Evolutionary conservation across 2,888 invertebrate species (phyloP).

Genomic region (Meteorus colon): DNA sequence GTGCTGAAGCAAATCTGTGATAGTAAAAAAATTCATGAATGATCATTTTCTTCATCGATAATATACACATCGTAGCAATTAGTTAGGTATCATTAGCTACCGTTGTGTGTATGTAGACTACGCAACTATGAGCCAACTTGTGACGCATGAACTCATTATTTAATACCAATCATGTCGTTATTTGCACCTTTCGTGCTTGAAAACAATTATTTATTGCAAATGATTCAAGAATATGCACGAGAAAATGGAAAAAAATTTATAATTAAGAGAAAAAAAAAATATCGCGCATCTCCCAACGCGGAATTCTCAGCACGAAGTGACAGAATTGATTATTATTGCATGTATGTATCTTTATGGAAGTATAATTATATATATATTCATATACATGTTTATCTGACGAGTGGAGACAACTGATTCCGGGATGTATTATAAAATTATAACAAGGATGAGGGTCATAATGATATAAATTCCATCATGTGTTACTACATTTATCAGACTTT

Average conservation of each 20-base stretch:
- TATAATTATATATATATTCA: neutral
- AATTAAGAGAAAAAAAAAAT: conserved; percentile 4
- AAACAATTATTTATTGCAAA: conserved; percentile 45
- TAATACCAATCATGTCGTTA: conserved; percentile 34
- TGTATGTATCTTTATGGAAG: neutral
- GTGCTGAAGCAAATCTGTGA: conserved; percentile 10
- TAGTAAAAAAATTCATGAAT: conserved; percentile 30
- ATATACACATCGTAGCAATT: conserved; percentile 17
- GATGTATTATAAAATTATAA: conserved; percentile 1
- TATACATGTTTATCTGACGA: neutral
- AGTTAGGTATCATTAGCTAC: conserved; percentile 12
- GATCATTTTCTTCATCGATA: conserved; percentile 31
- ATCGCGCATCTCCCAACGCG: conserved; percentile 7
- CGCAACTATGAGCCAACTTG: neutral
- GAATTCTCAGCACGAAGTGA: neutral
- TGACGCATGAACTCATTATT: conserved; percentile 39
- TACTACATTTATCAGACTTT: neutral
- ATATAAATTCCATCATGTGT: neutral
- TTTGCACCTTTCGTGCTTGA: conserved; percentile 46
- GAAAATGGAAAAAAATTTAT: neutral
- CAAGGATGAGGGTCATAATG: conserved; percentile 7
- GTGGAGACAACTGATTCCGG: neutral
- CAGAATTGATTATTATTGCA: conserved; percentile 9
- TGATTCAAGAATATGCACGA: neutral
- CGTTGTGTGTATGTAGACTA: neutral